Conservation (phyloP, 1,140 invertebrate species). For the Caerostris darwini region DNA sequence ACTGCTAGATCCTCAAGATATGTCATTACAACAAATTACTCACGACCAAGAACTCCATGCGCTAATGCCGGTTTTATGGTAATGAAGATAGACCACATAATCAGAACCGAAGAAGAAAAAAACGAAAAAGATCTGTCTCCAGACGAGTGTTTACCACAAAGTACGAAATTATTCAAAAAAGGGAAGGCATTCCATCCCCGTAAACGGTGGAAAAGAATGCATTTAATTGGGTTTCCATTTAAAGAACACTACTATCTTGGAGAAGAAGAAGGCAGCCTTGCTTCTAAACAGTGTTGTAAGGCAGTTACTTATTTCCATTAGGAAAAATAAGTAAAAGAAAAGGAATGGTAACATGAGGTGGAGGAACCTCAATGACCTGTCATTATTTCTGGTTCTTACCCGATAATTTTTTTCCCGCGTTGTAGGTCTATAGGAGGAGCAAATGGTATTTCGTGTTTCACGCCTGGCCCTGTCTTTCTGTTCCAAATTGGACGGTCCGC, state of each 20-base stretch:
- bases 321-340: not conserved
- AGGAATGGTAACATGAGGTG: not conserved
- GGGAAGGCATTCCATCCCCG: not conserved
- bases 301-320: slow-evolving; percentile 62
- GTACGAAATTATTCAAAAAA: slow-evolving; percentile 64
- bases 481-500: slow-evolving; percentile 1
- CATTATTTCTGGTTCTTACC: slow-evolving; percentile 49
- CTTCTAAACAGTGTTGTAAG: slow-evolving; percentile 14
- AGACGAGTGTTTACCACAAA: slow-evolving; percentile 64
- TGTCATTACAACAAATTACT: slow-evolving; percentile 57
- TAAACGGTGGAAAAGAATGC: not conserved
- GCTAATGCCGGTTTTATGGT: slow-evolving; percentile 64
- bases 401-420: slow-evolving; percentile 17
- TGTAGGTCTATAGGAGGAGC: slow-evolving; percentile 30
- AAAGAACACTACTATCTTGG: not conserved
- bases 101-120: slow-evolving; percentile 28
- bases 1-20: not conserved
- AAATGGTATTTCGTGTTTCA: slow-evolving; percentile 54
- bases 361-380: slow-evolving; percentile 27
- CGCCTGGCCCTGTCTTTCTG: slow-evolving; percentile 47
- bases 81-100: slow-evolving; percentile 63
- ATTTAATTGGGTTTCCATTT: slow-evolving; percentile 58
- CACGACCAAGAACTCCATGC: not conserved
- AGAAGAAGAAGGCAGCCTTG: not conserved
- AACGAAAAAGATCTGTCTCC: not conserved